Percentiles rank a stretch among this genome's conserved stretches.
Evolutionary conservation across 2,797 vertebrate genomes (phyloP).

Genomic region (Aselliscus stoliczkanus): DNA sequence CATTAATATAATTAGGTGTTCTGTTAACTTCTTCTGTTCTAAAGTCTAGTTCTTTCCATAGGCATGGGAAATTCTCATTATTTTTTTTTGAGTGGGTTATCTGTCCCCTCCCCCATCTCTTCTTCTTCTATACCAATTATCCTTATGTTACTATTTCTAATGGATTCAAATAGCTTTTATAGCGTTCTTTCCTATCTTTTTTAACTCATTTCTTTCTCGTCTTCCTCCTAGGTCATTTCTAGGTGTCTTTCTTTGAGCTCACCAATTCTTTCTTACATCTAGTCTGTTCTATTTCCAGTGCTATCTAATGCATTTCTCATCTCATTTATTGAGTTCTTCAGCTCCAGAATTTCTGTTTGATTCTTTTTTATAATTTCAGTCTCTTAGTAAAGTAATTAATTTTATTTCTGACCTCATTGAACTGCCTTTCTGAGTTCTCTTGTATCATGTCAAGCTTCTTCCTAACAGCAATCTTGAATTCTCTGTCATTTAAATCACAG

Average conservation of each 20-base stretch:
- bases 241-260: neutral
- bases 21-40: neutral
- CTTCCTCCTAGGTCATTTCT: neutral
- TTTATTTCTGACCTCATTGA: neutral
- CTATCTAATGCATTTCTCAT: neutral
- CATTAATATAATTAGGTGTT: no score
- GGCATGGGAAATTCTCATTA: neutral
- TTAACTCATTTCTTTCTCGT: neutral
- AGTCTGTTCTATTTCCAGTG: neutral
- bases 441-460: neutral
- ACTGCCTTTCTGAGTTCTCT: neutral
- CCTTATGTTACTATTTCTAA: neutral
- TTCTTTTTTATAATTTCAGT: neutral
- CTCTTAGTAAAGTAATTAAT: neutral
- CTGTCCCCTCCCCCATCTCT: neutral
- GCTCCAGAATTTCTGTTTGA: neutral
- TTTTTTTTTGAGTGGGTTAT: neutral
- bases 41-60: neutral
- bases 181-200: neutral
- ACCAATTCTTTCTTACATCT: neutral
- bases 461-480: neutral
- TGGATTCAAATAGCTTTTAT: neutral
- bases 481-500: neutral
- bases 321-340: neutral
- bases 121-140: neutral